These are phyloP conservation scores for Tachycineta bicolor DNA, from an alignment of 2,113 vertebrate species.

Conservation along the genomic window DNA sequence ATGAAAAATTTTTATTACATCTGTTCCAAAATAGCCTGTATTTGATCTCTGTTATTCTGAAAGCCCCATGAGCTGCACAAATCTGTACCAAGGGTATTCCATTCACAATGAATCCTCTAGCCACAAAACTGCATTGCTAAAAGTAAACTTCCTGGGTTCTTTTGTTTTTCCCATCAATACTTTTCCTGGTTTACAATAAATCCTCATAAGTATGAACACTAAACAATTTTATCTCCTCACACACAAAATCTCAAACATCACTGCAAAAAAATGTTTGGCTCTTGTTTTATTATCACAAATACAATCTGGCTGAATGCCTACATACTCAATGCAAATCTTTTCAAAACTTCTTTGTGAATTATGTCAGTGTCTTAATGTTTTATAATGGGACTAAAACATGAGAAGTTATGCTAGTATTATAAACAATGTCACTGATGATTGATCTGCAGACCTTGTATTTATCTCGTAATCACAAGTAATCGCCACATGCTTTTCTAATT, in stretches of 20 bases:
- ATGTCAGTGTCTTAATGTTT: background rate
- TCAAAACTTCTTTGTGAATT: background rate
- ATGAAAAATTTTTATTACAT: background rate
- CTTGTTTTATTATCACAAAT: background rate
- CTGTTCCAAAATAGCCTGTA: background rate
- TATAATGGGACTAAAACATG: background rate
- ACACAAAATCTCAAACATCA: background rate
- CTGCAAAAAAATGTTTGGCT: background rate
- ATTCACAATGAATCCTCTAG: background rate
- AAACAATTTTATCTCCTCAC: background rate
- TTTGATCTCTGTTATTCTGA: background rate
- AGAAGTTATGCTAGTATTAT: background rate
- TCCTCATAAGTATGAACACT: background rate
- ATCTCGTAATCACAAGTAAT: background rate
- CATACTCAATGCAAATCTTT: background rate
- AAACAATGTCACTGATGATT: background rate
- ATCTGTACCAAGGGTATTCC: background rate
- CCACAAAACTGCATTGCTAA: background rate
- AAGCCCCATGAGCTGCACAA: background rate
- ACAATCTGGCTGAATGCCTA: background rate
- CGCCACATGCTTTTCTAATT: background rate
- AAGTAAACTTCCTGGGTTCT: background rate
- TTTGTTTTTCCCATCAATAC: background rate
- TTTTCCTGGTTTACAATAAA: background rate
- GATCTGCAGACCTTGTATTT: background rate